These are phyloP conservation scores for Eilema depressum DNA, from an alignment of 2,888 invertebrate genomes.

Conservation along the genomic window DNA sequence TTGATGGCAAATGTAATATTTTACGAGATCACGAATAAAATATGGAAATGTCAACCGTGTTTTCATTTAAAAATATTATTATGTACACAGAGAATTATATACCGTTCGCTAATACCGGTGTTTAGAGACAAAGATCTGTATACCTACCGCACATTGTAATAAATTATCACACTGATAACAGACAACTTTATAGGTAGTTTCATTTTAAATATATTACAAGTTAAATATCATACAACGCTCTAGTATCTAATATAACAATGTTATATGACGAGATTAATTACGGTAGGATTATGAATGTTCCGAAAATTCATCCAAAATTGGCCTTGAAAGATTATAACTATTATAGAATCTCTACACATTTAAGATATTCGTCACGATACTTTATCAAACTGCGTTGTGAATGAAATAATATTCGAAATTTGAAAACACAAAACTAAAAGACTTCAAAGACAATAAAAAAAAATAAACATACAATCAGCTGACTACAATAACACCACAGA, in stretches of 20 bases:
- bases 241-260: conserved; percentile 27
- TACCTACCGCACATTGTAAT: conserved; percentile 33
- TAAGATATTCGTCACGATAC: background rate
- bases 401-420: background rate
- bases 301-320: conserved; percentile 23
- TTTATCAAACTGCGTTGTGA: background rate
- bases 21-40: background rate
- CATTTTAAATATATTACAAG: conserved; percentile 32
- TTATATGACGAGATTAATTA: conserved; percentile 40
- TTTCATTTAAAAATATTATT: background rate
- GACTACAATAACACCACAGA: conserved; percentile 33
- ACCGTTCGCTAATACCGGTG: conserved; percentile 5
- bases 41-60: background rate
- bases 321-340: conserved; percentile 16
- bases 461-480: conserved; percentile 37
- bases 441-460: conserved; percentile 20
- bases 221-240: conserved; percentile 27
- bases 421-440: background rate
- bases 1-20: background rate
- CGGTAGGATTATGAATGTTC: conserved; percentile 31
- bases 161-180: conserved; percentile 45
- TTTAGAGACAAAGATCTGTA: conserved; percentile 20
- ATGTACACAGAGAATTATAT: conserved; percentile 6
- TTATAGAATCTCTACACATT: background rate
- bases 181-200: conserved; percentile 25